Conservation (phyloP, 2,113 vertebrate species). For the Pygoscelis adeliae region DNA sequence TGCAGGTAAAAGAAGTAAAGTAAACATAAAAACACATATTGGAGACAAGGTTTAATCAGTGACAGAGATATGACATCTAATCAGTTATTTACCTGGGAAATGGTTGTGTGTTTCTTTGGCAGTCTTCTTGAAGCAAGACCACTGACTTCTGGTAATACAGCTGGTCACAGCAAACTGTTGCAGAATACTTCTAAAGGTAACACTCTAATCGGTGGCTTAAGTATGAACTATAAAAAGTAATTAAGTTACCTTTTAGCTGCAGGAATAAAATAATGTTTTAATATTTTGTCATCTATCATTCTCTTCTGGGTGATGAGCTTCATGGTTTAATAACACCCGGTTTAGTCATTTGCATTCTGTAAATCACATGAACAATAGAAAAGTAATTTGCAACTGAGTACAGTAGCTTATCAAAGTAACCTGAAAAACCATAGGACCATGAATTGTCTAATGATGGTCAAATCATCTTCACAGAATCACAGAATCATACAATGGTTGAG, state of each 20-base stretch:
- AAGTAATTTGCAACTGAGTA: background rate
- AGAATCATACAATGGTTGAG: background rate
- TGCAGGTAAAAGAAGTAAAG: background rate
- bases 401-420: background rate
- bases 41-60: background rate
- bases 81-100: background rate
- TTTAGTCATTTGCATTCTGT: background rate
- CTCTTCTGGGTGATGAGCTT: background rate
- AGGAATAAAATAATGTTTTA: background rate
- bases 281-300: background rate
- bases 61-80: background rate
- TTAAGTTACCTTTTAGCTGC: background rate
- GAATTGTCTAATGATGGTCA: background rate
- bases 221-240: background rate
- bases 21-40: background rate
- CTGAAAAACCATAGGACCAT: background rate
- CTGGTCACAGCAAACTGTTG: background rate
- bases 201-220: background rate
- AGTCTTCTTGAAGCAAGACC: background rate
- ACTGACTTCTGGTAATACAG: background rate
- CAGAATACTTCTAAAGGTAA: background rate
- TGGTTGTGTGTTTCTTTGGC: background rate
- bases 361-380: background rate
- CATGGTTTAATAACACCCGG: background rate
- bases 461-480: background rate